Evolutionary conservation across 53 echinoderm and acorn worm genomes (phyloP), one percentile per base, ranked within the genome.

Genomic region (Apostichopus leukothele): DNA sequence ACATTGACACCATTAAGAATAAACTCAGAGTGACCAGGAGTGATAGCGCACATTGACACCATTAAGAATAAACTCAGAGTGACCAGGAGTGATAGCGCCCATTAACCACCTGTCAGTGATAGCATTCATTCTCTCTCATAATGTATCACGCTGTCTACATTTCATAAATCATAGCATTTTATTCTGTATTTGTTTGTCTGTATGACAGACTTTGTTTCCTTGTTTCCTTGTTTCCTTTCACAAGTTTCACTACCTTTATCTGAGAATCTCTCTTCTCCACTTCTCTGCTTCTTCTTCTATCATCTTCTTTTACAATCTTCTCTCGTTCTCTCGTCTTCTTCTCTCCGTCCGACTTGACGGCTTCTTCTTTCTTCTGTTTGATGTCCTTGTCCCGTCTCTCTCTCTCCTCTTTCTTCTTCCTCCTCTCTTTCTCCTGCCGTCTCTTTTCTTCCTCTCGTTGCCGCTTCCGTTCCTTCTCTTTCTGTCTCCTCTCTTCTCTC

Each of bases 401-500:
- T 27, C 57, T 71, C 53, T 83, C 79, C n/a, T 83, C 79, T 74
- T 73, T 71, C 74, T 75, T 90, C 83, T 74, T 90, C 81, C 18
- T 81, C 81, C 81, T 81, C 55, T 81, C 81, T 81, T 81, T 81
- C 54, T 81, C 81, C 81, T 55, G 59, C 86, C 67, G 89, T 20
- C 78, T 75, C 76, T 77, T 83, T 21, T 86, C 76, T 22, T 89
- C 77, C 21, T 76, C 84, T 76, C 83, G 81, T 60, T 77, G 60
- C 60, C 88, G 81, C 84, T 84, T 76, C 59, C 89, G 53, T 75
- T 75, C 88, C 9, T 75, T 57, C 27, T 88, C 91, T 51, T 81
- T 83, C 63, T 55, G 75, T 39, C 83, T 53, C 68, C 89, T 50
- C 27, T 88, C 83, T 75, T 91, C 89, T 84, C 89, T 89, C 18